A percentile compares a stretch with the other conserved stretches of the same genome.
Conservation (phyloP, 2,113 vertebrate species). For the Dolichotis patagonum region DNA sequence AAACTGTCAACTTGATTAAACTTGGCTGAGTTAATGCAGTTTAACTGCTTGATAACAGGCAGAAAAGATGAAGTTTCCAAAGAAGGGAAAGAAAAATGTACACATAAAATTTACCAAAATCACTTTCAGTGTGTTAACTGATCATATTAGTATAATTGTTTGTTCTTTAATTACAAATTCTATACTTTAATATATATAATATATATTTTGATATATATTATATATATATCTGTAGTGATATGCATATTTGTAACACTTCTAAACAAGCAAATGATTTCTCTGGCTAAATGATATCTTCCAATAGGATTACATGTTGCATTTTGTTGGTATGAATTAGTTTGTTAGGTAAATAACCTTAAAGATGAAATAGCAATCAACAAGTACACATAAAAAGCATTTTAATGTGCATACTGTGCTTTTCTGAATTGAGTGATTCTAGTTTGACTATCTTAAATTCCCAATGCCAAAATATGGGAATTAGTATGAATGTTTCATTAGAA, state of each 20-base stretch:
- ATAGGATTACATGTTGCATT: constrained; percentile 60
- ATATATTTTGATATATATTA: not conserved
- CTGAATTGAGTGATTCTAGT: constrained; percentile 71
- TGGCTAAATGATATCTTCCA: constrained; percentile 66
- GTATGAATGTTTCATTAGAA: constrained; percentile 69
- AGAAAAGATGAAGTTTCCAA: not conserved
- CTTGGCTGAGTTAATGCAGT: not conserved
- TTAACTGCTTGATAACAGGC: not conserved
- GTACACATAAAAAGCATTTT: constrained; percentile 72
- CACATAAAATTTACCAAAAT: constrained; percentile 18
- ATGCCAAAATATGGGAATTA: constrained; percentile 68
- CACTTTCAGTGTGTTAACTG: not conserved
- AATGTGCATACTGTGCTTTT: constrained; percentile 55
- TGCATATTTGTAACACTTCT: constrained; percentile 46
- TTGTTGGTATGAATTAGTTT: constrained; percentile 71
- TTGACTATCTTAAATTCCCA: constrained; percentile 66
- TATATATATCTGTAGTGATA: constrained; percentile 45
- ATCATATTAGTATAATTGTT: not conserved
- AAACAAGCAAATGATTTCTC: constrained; percentile 67
- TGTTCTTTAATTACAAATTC: constrained; percentile 64
- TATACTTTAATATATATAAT: not conserved
- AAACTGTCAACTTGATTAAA: not conserved
- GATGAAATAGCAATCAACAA: constrained; percentile 79
- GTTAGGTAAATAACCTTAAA: constrained; percentile 79
- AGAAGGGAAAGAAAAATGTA: not conserved